Base-by-base conservation (phyloP, 92 coral and sea anemone species). In the Siderastrea radians region DNA sequence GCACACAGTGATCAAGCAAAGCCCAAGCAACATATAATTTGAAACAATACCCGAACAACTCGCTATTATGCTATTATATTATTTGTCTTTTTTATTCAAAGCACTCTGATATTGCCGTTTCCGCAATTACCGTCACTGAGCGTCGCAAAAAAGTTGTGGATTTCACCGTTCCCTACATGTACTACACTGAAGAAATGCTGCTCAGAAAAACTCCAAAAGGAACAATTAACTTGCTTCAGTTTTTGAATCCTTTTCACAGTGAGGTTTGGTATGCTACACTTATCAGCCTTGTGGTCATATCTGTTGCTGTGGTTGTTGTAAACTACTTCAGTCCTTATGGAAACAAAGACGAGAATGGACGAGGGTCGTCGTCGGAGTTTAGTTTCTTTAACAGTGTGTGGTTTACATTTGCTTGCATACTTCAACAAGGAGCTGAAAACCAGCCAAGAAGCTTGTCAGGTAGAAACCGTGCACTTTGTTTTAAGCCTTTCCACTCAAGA, bases 341-440 rank as follows among this genome's bases (percentile, higher is more conserved):
- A n/a, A 78, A 78, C 53, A 93, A 93, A 74, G 90, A 84, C 55
- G 77, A 88, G 11, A 43, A 84, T 14, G 92, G 86, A 0, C 61
- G 4, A 1, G 82, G 81, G 0, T 69, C 96, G 3, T 82, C 95
- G 0, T 69, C 81, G n/a, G 94, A 93, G 63, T 93, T 91, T 57
- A 91, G 74, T 72, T 68, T 93, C 71, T 68, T 85, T 63, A n/a
- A n/a, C n/a, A n/a, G n/a, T n/a, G n/a, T n/a, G n/a, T n/a, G n/a
- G n/a, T n/a, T n/a, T n/a, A n/a, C 96, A 6, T 46, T 88, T 54
- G 88, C 89, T 46, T 91, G 91, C 43, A 75, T 91, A 93, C 74
- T 95, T 47, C 96, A 92, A 49, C 98, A 95, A 62, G 98, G 98
- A 7, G 85, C 92, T 0, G 96, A 95, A 0, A 84, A 85, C 66